phyloP scores from a whole-genome alignment of 2,797 vertebrate species.

The Tamandua tetradactyla region DNA sequence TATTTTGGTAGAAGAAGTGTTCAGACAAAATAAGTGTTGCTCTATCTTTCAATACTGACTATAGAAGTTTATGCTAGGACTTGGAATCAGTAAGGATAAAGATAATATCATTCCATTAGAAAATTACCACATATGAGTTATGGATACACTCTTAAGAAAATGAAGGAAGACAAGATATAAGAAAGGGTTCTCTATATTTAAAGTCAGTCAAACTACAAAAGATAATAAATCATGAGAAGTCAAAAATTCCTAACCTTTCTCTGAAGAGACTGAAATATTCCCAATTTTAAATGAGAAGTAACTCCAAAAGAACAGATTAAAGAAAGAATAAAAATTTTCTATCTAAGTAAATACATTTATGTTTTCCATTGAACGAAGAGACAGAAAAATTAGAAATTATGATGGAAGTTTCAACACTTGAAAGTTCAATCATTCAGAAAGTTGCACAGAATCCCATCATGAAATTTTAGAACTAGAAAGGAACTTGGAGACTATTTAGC shows the following conservation, averaged over 20 bases:
- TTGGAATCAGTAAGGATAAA: not conserved
- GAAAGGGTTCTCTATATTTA: not conserved
- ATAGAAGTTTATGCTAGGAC: not conserved
- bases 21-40: slow-evolving; percentile 38
- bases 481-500: not conserved
- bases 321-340: not conserved
- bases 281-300: slow-evolving; percentile 45
- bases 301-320: not conserved
- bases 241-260: slow-evolving; percentile 26
- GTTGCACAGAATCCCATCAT: not conserved
- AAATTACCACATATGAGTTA: not conserved
- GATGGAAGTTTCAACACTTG: not conserved
- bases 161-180: not conserved
- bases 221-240: slow-evolving; percentile 16
- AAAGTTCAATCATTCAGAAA: slow-evolving; percentile 11
- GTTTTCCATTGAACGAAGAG: not conserved
- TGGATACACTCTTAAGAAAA: not conserved
- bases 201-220: not conserved
- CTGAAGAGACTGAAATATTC: not conserved
- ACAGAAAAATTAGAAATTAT: not conserved
- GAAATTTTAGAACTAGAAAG: slow-evolving; percentile 4
- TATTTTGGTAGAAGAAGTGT: not conserved
- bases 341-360: not conserved
- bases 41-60: not conserved
- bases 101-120: not conserved